These are phyloP conservation scores for Drosophila punjabiensis DNA, from an alignment of 1,140 invertebrate species.

Conservation along the genomic window DNA sequence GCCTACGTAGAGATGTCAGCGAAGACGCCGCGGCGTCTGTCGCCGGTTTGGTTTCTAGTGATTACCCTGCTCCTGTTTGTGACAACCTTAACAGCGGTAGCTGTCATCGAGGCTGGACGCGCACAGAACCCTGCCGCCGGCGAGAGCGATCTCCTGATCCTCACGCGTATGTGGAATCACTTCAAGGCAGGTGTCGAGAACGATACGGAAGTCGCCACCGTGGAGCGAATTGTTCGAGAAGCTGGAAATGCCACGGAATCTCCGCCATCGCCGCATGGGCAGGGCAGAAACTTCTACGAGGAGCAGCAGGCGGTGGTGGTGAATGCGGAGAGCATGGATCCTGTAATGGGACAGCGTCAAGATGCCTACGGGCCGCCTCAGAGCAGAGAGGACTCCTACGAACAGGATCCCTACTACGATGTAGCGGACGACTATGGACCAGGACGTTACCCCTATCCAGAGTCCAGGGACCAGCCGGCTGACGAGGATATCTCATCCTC, in stretches of 20 bases:
- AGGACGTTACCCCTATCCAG: conserved; percentile 22
- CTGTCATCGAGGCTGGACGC: conserved; percentile 55
- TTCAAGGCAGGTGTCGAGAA: conserved; percentile 23
- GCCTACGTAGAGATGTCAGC: conserved; percentile 60
- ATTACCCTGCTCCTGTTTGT: conserved; percentile 56
- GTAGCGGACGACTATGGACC: conserved; percentile 42
- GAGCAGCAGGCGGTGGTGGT: conserved; percentile 72
- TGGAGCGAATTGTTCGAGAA: conserved; percentile 63
- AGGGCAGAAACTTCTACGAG: conserved; percentile 60
- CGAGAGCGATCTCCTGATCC: conserved; percentile 46
- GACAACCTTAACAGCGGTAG: conserved; percentile 46
- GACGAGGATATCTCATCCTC: conserved; percentile 24
- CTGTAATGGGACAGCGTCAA: conserved; percentile 50
- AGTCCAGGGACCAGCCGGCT: conserved; percentile 19
- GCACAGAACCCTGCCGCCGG: conserved; percentile 7
- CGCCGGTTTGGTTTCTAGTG: conserved; percentile 57
- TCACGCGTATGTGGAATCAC: conserved; percentile 61
- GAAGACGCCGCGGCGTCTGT: conserved; percentile 36
- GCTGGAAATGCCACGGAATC: conserved; percentile 37
- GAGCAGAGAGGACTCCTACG: conserved; percentile 43
- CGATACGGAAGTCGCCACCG: conserved; percentile 54
- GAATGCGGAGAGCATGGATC: conserved; percentile 44
- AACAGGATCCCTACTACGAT: conserved; percentile 57
- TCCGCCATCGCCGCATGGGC: neutral
- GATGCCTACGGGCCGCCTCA: conserved; percentile 53